Base-by-base conservation (phyloP, 2,888 invertebrate genomes). In the Allophyes oxyacanthae region DNA sequence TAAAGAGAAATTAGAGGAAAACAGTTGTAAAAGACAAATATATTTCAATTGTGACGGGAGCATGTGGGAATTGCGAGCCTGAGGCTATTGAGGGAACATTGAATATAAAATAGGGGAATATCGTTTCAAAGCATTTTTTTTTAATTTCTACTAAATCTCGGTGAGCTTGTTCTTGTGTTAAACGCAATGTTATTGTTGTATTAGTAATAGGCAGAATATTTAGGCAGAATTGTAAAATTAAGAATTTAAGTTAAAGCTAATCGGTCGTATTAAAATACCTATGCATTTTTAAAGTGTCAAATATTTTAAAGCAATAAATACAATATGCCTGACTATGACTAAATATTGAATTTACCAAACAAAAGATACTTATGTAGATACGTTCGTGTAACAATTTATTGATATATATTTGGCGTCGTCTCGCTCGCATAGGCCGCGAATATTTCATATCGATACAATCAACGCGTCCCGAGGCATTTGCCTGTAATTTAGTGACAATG, bases 401-500 rank as follows among this genome's bases (percentile, higher is more conserved):
- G 60, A 66, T 72, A 79, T 68, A 69, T 68, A 72, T 73, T 75
- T 70, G 64, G 66, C 56, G 40, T 50, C 44, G 59, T 46, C 45
- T 68, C 46, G 61, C 40, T 64, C 44, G 57, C 54, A 38, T 49
- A 57, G 50, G 67, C 74, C 61, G 69, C 72, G 72, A 78, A 77
- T 77, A 78, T 74, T 75, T 79, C 74, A 75, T 77, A 77, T 76
- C 74, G 71, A 72, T 73, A 78, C 70, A 79, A 80, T 81, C 76
- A 81, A 74, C 77, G 75, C 68, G 75, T 77, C 74, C 74, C 69
- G 67, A 71, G 78, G 75, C 78, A 78, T 79, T 81, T 79, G 75
- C 77, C 73, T 72, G 74, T 80, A 83, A 82, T 82, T 82, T 77
- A 80, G 75, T 80, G 72, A 78, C 75, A 83, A 83, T 79, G 64